Base-by-base conservation (phyloP, 2,888 invertebrate species). In the Phlogophora meticulosa region DNA sequence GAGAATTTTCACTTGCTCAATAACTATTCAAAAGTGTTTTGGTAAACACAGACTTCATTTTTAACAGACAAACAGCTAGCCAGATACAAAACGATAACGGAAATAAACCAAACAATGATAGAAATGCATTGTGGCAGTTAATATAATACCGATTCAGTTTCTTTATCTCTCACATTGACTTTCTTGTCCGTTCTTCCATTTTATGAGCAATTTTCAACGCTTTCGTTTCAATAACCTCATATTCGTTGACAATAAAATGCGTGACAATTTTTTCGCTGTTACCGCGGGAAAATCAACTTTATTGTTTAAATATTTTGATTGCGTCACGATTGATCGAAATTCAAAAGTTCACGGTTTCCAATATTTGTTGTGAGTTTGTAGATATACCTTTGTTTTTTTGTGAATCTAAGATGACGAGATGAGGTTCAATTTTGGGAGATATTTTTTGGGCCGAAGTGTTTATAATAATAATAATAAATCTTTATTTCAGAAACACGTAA, bases 141-240 rank as follows among this genome's bases (percentile, higher is more conserved):
- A 77, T 66, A 74, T 72, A 72, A 71, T 83, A 84, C 77, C 70
- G 58, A 74, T 67, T 76, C 46, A 66, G 65, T 81, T 78, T 72
- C 70, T 81, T 77, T 79, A 79, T 76, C 72, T 81, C 59, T 68
- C 76, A 76, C 78, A 71, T 71, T 78, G 78, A 87, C 90, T 92
- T 92, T 91, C 89, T 82, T 88, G 84, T 76, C 76, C 87, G 81
- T 84, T 91, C 90, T 91, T 92, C 89, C 90, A 89, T 91, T 91
- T 88, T 82, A 87, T 87, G 88, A 87, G 82, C 88, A 87, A 93
- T 93, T 93, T 85, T 83, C 59, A 83, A 90, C 93, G 93, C 94
- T 94, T 94, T 94, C 94, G 36, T 87, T 89, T 84, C 85, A 81
- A 84, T 87, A 84, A 82, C 68, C 81, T 76, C 80, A 86, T 87